phyloP scores from a whole-genome alignment of 92 coral and sea anemone genomes.

The Phenganax stokvisi region DNA sequence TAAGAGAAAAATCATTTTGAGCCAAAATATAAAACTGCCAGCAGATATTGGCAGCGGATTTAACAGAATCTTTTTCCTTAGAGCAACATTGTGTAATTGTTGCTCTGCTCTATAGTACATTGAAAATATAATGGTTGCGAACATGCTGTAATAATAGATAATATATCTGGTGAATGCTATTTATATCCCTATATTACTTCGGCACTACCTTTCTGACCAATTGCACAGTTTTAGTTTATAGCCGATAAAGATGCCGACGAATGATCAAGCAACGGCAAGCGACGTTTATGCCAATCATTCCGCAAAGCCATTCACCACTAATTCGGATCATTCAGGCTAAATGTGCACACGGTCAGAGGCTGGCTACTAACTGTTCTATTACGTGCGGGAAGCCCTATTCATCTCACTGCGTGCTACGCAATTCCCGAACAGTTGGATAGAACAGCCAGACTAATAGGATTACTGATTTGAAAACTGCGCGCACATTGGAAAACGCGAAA shows the following conservation, averaged over 20 bases:
- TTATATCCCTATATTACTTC: slow-evolving; percentile 1
- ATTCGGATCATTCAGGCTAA: slow-evolving; percentile 39
- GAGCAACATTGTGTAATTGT: not conserved
- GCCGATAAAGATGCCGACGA: slow-evolving; percentile 19
- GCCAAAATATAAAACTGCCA: no score
- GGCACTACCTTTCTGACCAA: slow-evolving; percentile 25
- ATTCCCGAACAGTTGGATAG: slow-evolving; percentile 3
- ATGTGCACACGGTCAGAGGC: slow-evolving; percentile 29
- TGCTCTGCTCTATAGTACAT: not conserved
- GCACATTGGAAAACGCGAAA: not conserved
- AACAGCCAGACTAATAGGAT: slow-evolving; percentile 25
- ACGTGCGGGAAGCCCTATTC: slow-evolving; percentile 32
- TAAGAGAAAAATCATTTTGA: no score
- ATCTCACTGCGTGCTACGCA: slow-evolving; percentile 10
- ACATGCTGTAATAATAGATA: slow-evolving; percentile 8
- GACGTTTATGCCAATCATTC: slow-evolving; percentile 27
- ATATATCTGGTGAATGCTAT: not conserved
- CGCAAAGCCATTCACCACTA: slow-evolving; percentile 17
- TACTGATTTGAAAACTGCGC: not conserved
- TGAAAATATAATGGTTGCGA: not conserved
- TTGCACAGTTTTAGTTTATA: slow-evolving; percentile 21
- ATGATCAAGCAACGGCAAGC: not conserved
- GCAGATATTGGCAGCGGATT: no score
- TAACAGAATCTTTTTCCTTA: not conserved
- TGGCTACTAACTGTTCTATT: slow-evolving; percentile 4